A percentile compares a stretch with the other conserved stretches of the same genome.
Conservation (phyloP, 1,140 invertebrate genomes). For the Drosophila miranda region DNA sequence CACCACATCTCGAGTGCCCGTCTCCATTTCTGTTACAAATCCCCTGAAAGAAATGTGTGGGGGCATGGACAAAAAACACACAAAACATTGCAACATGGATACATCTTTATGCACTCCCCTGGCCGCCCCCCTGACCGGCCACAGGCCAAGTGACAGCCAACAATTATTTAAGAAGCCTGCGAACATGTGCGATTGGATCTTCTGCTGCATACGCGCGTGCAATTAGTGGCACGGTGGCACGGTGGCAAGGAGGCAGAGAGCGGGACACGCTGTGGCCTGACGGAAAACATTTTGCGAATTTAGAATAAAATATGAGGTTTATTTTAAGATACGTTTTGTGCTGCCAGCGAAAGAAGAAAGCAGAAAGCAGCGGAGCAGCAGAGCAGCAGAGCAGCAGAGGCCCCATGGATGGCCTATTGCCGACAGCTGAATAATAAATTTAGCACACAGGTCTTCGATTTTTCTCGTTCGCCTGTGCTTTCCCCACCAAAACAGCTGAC, state of each 20-base stretch:
- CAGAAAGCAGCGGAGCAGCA: constrained; percentile 10
- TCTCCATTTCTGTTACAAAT: too few species aligned
- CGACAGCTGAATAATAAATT: constrained; percentile 74
- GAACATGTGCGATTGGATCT: constrained; percentile 28
- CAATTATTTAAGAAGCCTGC: constrained; percentile 49
- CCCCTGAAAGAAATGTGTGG: neutral
- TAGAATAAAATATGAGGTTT: constrained; percentile 36
- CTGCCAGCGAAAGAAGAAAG: constrained; percentile 11
- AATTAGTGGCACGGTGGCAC: constrained; percentile 53
- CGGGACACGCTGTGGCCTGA: neutral
- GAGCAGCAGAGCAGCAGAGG: neutral
- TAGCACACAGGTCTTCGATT: constrained; percentile 75
- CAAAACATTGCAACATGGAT: constrained; percentile 64
- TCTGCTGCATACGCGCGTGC: constrained; percentile 33
- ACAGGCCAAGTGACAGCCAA: constrained; percentile 23
- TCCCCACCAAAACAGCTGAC: constrained; percentile 63
- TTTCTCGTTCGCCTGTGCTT: constrained; percentile 34
- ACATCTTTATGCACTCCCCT: constrained; percentile 10
- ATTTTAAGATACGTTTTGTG: constrained; percentile 34
- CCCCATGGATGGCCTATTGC: constrained; percentile 30
- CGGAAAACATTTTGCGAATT: constrained; percentile 46
- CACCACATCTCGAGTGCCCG: constrained; percentile 15
- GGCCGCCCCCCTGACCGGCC: too few species aligned
- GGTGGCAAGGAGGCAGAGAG: constrained; percentile 6
- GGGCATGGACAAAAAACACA: constrained; percentile 27